These are phyloP conservation scores for Clarias pachynema DNA, from an alignment of 2,797 vertebrate genomes.

Conservation along the genomic window DNA sequence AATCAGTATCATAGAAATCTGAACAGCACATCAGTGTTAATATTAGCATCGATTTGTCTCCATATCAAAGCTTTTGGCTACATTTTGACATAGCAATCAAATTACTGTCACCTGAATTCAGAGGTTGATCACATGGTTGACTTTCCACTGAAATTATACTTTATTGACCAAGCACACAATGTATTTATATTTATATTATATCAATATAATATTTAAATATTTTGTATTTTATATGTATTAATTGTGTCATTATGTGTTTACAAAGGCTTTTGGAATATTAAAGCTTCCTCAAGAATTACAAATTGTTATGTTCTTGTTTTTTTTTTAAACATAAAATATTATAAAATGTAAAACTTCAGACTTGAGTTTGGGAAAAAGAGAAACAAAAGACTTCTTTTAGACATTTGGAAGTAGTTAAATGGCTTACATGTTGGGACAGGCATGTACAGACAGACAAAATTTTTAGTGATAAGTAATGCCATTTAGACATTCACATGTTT, in stretches of 20 bases:
- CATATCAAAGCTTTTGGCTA: background rate
- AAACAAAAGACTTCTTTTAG: slow-evolving; percentile 6
- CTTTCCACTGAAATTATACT: background rate
- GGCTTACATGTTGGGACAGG: background rate
- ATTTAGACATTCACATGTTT: slow-evolving; percentile 20
- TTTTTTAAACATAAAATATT: background rate
- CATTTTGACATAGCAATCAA: background rate
- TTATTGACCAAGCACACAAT: background rate
- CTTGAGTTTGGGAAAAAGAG: background rate
- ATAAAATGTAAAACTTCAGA: slow-evolving; percentile 7
- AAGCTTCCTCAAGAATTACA: background rate
- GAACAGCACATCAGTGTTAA: slow-evolving; percentile 1
- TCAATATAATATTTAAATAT: no score
- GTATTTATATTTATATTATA: no score
- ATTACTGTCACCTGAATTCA: slow-evolving; percentile 10
- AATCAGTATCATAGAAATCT: slow-evolving; percentile 8
- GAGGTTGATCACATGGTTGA: background rate
- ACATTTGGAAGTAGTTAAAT: slow-evolving; percentile 21
- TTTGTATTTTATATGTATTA: no score
- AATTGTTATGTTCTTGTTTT: slow-evolving; percentile 20
- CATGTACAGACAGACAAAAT: slow-evolving; percentile 6
- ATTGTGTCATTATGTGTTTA: background rate
- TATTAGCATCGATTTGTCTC: background rate
- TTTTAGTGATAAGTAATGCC: slow-evolving; percentile 20
- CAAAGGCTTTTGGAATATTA: background rate